Conservation (phyloP, 2,113 vertebrate genomes). For the Archilochus colubris region DNA sequence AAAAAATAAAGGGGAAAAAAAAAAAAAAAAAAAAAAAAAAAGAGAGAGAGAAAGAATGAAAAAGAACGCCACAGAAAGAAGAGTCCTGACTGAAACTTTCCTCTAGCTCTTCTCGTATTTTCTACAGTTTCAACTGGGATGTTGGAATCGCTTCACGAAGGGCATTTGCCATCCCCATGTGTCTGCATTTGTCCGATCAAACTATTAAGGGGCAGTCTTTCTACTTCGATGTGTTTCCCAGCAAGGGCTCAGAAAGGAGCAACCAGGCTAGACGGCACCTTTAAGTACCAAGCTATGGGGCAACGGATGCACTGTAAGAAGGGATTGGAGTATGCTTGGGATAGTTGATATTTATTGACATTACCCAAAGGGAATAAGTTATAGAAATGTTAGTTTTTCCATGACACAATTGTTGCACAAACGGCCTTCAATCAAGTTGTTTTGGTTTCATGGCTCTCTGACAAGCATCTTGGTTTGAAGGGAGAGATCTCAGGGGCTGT, state of each 20-base stretch:
- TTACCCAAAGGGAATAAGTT: not conserved
- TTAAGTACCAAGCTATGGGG: not conserved
- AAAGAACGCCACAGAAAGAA: not conserved
- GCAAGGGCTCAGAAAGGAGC: not conserved
- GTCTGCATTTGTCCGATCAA: not conserved
- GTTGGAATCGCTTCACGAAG: not conserved
- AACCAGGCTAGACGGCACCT: not conserved
- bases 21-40: too few relatives aligned
- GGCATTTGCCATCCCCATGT: not conserved
- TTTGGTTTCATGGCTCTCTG: not conserved
- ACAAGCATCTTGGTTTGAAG: not conserved
- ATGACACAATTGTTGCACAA: not conserved
- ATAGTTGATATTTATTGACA: not conserved
- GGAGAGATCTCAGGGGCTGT: not conserved
- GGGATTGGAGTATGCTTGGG: not conserved
- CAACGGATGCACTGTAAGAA: not conserved
- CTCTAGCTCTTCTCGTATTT: not conserved
- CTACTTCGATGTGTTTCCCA: not conserved
- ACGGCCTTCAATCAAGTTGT: not conserved
- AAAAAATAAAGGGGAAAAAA: too few relatives aligned
- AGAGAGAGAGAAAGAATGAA: too few relatives aligned
- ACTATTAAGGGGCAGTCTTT: not conserved
- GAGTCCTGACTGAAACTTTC: not conserved
- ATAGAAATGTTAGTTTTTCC: not conserved
- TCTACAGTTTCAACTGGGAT: not conserved